phyloP scores from a whole-genome alignment of 2,113 vertebrate species.

The Aegypius monachus region DNA sequence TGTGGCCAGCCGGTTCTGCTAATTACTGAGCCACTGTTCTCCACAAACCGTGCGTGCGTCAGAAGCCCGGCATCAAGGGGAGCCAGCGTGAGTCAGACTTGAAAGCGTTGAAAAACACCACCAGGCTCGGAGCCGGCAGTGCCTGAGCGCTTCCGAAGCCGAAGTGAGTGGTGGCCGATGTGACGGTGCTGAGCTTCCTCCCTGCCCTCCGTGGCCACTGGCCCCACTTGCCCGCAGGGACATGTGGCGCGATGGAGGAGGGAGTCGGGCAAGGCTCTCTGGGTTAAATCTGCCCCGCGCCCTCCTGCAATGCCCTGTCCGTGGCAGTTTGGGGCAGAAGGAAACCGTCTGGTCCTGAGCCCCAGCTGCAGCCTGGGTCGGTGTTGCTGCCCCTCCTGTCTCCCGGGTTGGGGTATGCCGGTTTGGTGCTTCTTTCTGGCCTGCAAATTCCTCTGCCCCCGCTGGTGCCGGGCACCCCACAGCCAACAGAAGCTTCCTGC shows the following conservation, averaged over 20 bases:
- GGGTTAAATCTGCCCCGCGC: fast-evolving
- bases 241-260: fast-evolving
- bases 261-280: not conserved
- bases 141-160: not conserved
- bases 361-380: fast-evolving
- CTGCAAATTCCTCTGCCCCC: not conserved
- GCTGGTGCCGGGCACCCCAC: fast-evolving
- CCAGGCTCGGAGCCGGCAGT: not conserved
- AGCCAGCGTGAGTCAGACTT: not conserved
- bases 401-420: fast-evolving
- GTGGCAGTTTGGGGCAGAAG: not conserved
- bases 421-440: not conserved
- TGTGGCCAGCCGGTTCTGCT: not conserved
- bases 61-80: not conserved
- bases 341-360: fast-evolving
- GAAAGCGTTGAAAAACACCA: not conserved
- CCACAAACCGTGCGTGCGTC: not conserved
- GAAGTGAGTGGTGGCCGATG: fast-evolving
- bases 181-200: not conserved
- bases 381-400: not conserved
- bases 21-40: not conserved
- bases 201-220: not conserved
- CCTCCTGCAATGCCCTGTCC: not conserved
- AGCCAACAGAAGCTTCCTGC: not conserved
- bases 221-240: fast-evolving